Conservation (phyloP, 2,797 vertebrate genomes). For the Parambassis ranga region DNA sequence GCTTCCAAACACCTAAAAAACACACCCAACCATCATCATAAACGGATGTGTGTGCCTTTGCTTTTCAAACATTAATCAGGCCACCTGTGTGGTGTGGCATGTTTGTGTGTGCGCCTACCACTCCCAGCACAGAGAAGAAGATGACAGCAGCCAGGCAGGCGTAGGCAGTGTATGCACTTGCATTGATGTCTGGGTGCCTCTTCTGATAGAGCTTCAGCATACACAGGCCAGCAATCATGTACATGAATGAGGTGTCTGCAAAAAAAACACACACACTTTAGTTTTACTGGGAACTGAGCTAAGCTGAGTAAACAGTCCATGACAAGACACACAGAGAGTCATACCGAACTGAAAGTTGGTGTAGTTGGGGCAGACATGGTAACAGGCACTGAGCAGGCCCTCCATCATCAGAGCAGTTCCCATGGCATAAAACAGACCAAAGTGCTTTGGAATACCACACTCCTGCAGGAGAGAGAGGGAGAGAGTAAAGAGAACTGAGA, state of each 20-base stretch:
- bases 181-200: slow-evolving; percentile 96
- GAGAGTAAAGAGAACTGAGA: background rate
- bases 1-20: slow-evolving; percentile 89
- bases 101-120: slow-evolving; percentile 78
- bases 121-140: slow-evolving; percentile 96
- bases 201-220: slow-evolving; percentile 99
- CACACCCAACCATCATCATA: background rate
- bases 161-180: slow-evolving; percentile 95
- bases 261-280: background rate
- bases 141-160: slow-evolving; percentile 94
- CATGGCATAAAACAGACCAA: slow-evolving; percentile 97
- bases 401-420: slow-evolving; percentile 99
- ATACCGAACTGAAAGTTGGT: slow-evolving; percentile 99
- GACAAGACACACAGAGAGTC: background rate
- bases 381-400: slow-evolving; percentile 95
- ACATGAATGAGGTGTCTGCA: slow-evolving; percentile 97
- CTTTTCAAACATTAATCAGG: background rate
- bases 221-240: slow-evolving; percentile 97
- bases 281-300: too few species aligned
- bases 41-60: background rate
- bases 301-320: background rate
- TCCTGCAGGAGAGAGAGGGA: slow-evolving; percentile 74
- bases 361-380: slow-evolving; percentile 98
- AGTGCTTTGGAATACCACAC: slow-evolving; percentile 97
- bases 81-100: background rate